phyloP scores from a whole-genome alignment of 1,140 invertebrate genomes.

The Liolophura sinensis region DNA sequence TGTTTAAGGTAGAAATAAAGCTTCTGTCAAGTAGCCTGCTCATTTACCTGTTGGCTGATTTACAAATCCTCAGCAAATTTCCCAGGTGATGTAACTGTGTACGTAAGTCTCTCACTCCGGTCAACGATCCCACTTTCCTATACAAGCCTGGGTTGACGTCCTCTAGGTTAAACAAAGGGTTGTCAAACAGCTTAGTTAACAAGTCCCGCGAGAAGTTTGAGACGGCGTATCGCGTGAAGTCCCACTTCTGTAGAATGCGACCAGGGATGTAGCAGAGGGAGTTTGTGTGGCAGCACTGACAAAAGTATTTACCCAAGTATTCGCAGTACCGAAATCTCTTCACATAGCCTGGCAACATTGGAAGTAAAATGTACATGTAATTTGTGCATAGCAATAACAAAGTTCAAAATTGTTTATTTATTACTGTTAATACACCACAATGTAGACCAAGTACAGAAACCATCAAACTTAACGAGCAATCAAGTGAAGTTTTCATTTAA shows the following conservation, averaged over 20 bases:
- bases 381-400: too few species aligned
- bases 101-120: conserved; percentile 66
- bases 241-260: conserved; percentile 75
- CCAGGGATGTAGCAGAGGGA: conserved; percentile 77
- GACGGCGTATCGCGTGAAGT: conserved; percentile 74
- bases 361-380: too few species aligned
- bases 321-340: conserved; percentile 74
- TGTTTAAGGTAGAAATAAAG: conserved; percentile 43
- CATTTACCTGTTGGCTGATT: conserved; percentile 37
- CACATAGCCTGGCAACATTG: conserved; percentile 67
- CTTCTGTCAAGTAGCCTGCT: conserved; percentile 66
- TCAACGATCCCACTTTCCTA: conserved; percentile 66
- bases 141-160: conserved; percentile 71
- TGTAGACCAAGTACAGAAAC: too few species aligned
- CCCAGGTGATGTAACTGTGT: conserved; percentile 71
- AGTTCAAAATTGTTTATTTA: too few species aligned
- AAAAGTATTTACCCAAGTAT: conserved; percentile 86
- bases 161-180: conserved; percentile 75
- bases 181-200: conserved; percentile 74
- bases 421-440: too few species aligned
- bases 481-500: too few species aligned
- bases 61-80: conserved; percentile 64
- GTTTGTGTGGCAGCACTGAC: conserved; percentile 84
- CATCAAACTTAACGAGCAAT: too few species aligned
- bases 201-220: conserved; percentile 80